A percentile compares a stretch with the other conserved stretches of the same genome.
Evolutionary conservation across 2,113 vertebrate species (phyloP).

Genomic region (Neodon shergylaensis): DNA sequence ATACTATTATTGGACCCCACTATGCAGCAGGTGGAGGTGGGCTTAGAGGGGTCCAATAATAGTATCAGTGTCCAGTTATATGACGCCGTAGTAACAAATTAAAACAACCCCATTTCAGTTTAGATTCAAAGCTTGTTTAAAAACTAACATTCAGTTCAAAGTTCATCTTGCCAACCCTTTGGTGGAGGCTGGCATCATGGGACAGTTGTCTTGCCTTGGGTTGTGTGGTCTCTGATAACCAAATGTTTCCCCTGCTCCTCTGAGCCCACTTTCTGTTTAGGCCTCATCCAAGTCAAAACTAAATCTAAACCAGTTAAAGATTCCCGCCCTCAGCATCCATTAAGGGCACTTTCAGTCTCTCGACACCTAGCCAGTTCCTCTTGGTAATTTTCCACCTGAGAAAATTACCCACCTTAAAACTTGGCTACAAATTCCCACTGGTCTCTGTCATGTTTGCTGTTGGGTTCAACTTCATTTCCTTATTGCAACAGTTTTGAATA

Average conservation of each 20-base stretch:
- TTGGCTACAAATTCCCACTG: not conserved
- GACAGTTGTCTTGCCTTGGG: not conserved
- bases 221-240: not conserved
- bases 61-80: not conserved
- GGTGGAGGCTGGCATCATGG: not conserved
- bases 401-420: not conserved
- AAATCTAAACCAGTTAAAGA: not conserved
- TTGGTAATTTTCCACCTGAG: slow-evolving; percentile 2
- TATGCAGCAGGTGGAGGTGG: too few species aligned
- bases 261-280: not conserved
- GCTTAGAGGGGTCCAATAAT: not conserved
- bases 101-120: not conserved
- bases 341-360: not conserved
- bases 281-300: not conserved
- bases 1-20: too few species aligned
- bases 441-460: not conserved
- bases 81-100: not conserved
- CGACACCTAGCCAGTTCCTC: not conserved
- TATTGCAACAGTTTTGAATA: slow-evolving; percentile 17
- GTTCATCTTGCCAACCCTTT: not conserved
- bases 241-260: not conserved
- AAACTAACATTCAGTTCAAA: not conserved
- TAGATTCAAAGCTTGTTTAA: not conserved
- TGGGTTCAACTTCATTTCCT: not conserved
- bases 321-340: not conserved